Evolutionary conservation across 1,140 invertebrate species (phyloP).

Genomic region (Apis laboriosa): DNA sequence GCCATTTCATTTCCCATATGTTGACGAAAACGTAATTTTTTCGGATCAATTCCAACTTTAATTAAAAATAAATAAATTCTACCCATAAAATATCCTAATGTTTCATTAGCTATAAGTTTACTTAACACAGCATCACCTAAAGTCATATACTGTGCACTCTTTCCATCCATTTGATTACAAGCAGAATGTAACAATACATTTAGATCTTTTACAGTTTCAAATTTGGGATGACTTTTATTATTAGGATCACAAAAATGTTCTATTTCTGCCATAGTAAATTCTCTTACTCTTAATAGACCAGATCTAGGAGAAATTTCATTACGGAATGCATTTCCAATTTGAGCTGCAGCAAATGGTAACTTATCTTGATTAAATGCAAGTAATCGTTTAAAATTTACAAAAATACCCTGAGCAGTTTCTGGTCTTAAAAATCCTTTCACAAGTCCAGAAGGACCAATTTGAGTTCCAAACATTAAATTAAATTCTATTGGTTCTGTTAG

Average conservation of each 20-base stretch:
- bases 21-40: constrained; percentile 96
- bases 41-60: constrained; percentile 93
- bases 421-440: constrained; percentile 97
- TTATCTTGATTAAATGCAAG: constrained; percentile 98
- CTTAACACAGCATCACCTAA: constrained; percentile 90
- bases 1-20: constrained; percentile 99
- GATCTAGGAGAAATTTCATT: constrained; percentile 99
- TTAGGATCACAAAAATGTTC: constrained; percentile 99
- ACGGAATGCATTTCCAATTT: constrained; percentile 98
- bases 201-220: constrained; percentile 88
- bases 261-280: constrained; percentile 99
- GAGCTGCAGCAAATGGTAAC: constrained; percentile 98
- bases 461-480: constrained; percentile 99
- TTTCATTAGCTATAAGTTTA: constrained; percentile 96
- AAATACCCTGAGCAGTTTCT: constrained; percentile 99
- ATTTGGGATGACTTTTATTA: constrained; percentile 96
- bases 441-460: constrained; percentile 97
- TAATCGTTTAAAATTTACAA: constrained; percentile 98
- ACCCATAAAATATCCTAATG: constrained; percentile 98
- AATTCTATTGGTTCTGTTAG: constrained; percentile 97
- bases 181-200: constrained; percentile 94
- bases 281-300: constrained; percentile 96
- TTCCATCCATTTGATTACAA: constrained; percentile 97
- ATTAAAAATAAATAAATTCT: constrained; percentile 95
- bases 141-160: constrained; percentile 85